Conservation (phyloP, 2,797 vertebrate genomes). For the Stomatorhinus walkeri region DNA sequence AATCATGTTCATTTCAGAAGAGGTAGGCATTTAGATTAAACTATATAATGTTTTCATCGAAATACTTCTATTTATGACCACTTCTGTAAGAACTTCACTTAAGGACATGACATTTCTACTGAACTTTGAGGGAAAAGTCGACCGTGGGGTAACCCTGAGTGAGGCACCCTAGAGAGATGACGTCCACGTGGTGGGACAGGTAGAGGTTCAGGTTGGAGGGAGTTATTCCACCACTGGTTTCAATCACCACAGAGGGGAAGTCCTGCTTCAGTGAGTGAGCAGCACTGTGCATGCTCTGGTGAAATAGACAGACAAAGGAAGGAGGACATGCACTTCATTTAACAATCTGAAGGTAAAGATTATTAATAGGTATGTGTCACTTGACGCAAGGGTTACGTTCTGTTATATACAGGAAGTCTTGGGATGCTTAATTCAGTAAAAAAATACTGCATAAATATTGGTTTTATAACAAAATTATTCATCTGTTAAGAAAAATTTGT, state of each 20-base stretch:
- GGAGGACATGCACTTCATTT: background rate
- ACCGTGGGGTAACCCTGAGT: constrained; percentile 69
- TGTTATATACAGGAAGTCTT: background rate
- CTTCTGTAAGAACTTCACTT: background rate
- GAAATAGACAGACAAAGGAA: background rate
- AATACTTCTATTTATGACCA: background rate
- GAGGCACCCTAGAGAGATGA: constrained; percentile 74
- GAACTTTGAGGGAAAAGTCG: constrained; percentile 77
- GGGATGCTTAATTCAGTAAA: background rate
- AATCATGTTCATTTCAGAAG: background rate
- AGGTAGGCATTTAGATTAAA: background rate
- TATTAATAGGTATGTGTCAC: background rate
- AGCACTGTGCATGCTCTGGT: constrained; percentile 58
- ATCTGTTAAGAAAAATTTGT: background rate
- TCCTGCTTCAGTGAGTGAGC: constrained; percentile 56
- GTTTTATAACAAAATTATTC: background rate
- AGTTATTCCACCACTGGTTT: constrained; percentile 71
- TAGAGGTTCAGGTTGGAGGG: constrained; percentile 52
- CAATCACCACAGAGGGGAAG: constrained; percentile 57
- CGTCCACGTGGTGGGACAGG: constrained; percentile 62
- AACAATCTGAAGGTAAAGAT: background rate
- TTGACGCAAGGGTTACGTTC: background rate
- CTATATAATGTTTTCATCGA: background rate
- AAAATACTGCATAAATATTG: background rate
- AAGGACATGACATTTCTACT: constrained; percentile 17